Evolutionary conservation across 2,888 invertebrate species (phyloP).

Genomic region (Eristalinus aeneus): DNA sequence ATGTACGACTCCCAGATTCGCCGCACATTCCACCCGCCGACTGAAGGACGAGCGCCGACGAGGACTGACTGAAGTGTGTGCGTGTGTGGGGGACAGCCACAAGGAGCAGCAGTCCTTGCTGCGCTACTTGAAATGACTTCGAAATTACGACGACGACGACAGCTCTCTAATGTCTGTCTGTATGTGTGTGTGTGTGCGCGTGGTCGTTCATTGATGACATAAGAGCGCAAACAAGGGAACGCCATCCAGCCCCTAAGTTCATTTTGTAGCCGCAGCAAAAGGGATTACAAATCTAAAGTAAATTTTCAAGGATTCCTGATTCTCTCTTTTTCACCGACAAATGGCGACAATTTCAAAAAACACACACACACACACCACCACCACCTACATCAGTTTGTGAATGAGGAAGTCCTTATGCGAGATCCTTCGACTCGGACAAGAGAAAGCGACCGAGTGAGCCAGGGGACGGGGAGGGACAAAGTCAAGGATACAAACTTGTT

Average conservation of each 20-base stretch:
- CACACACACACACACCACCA: constrained; percentile 6
- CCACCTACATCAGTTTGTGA: not conserved
- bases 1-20: constrained; percentile 16
- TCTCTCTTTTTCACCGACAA: constrained; percentile 7
- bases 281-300: constrained; percentile 40
- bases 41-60: constrained; percentile 1
- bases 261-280: constrained; percentile 21
- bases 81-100: not conserved
- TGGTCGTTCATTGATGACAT: constrained; percentile 40
- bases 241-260: constrained; percentile 6
- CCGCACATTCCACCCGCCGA: not conserved
- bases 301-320: constrained; percentile 42
- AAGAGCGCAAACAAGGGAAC: constrained; percentile 32
- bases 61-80: not conserved
- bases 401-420: constrained; percentile 1
- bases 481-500: constrained; percentile 67
- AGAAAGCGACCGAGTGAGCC: not conserved
- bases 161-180: no score
- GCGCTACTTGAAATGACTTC: constrained; percentile 20
- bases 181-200: not conserved
- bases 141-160: constrained; percentile 14
- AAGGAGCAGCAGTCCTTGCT: not conserved
- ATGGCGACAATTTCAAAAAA: constrained; percentile 20
- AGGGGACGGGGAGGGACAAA: constrained; percentile 18
- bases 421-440: constrained; percentile 25